These are phyloP conservation scores for Mallotus villosus DNA, from an alignment of 2,797 vertebrate genomes.

Conservation along the genomic window DNA sequence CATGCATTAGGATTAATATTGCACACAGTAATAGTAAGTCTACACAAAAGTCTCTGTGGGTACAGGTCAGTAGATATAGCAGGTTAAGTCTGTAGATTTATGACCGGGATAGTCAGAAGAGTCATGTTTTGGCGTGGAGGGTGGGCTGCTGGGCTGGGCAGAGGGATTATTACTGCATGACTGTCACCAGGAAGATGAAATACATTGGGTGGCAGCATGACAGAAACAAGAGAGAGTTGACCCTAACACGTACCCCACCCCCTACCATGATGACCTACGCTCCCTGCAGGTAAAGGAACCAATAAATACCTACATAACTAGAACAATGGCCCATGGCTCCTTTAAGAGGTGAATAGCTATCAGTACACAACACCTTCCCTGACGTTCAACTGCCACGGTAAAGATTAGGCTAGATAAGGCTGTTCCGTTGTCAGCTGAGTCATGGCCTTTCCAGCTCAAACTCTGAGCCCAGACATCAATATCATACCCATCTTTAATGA, in stretches of 20 bases:
- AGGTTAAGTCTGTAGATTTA: constrained; percentile 33
- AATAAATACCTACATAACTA: constrained; percentile 16
- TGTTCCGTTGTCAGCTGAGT: neutral
- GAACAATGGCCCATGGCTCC: no score
- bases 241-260: constrained; percentile 27
- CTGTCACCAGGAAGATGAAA: constrained; percentile 62
- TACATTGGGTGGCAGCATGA: constrained; percentile 46
- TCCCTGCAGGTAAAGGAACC: constrained; percentile 16
- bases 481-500: constrained; percentile 41
- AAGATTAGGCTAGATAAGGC: neutral
- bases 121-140: constrained; percentile 28
- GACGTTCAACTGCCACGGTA: constrained; percentile 11
- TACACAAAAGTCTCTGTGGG: neutral
- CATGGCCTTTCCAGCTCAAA: constrained; percentile 31
- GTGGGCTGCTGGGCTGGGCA: constrained; percentile 28
- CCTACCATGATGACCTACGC: constrained; percentile 17
- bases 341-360: neutral
- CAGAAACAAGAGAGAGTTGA: constrained; percentile 45
- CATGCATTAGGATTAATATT: neutral
- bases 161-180: constrained; percentile 46
- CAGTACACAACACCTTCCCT: neutral
- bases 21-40: neutral
- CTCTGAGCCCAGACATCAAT: constrained; percentile 24
- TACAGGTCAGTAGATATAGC: neutral
- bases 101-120: neutral